phyloP scores from a whole-genome alignment of 2,888 invertebrate genomes.

The Rhyacophila evoluta region DNA sequence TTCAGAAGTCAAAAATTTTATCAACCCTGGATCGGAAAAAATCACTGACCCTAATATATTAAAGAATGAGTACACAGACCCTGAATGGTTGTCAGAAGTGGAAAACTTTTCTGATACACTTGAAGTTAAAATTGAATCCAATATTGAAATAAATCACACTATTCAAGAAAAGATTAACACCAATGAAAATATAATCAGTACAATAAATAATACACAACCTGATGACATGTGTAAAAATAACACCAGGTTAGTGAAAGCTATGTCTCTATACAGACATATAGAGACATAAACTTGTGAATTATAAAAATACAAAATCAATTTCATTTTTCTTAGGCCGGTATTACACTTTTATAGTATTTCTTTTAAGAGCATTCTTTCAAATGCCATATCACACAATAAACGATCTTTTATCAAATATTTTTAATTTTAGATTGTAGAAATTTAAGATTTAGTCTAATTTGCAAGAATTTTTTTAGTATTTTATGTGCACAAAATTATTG shows the following conservation, averaged over 20 bases:
- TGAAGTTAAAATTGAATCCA: neutral
- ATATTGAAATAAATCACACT: neutral
- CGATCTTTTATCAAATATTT: neutral
- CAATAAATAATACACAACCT: neutral
- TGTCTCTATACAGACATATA: no score
- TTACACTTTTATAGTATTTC: neutral
- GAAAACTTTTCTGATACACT: slow-evolving; percentile 17
- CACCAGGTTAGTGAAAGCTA: neutral
- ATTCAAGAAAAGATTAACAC: neutral
- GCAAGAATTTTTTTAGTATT: no score
- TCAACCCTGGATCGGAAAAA: slow-evolving; percentile 1
- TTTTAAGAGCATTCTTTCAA: neutral
- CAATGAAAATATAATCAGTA: neutral
- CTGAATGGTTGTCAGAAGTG: slow-evolving; percentile 45
- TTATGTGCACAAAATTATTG: no score
- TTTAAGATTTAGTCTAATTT: no score
- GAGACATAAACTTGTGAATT: no score
- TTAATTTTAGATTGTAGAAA: neutral
- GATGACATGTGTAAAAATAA: neutral
- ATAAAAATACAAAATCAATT: neutral
- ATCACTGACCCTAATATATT: slow-evolving; percentile 25
- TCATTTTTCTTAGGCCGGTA: neutral
- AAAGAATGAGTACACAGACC: slow-evolving; percentile 44
- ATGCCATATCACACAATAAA: neutral
- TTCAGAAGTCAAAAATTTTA: neutral